Evolutionary conservation across 2,797 vertebrate genomes (phyloP), one percentile per base, ranked within the genome.

Genomic region (Euthynnus affinis): DNA sequence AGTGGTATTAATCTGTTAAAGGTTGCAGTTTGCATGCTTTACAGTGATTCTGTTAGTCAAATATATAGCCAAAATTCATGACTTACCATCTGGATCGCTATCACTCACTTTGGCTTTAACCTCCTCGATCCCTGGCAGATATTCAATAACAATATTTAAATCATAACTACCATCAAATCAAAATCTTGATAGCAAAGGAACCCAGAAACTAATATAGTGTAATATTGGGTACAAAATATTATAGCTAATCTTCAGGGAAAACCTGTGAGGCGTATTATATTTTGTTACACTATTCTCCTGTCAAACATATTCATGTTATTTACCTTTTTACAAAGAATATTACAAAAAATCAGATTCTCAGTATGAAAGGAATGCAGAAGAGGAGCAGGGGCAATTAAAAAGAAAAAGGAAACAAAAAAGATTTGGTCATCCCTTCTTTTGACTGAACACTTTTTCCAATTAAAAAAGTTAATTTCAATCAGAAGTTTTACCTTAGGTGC

Each of bases 1-100:
- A n/a, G 53, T 76, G 65, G 78, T 79, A 89, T 81, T 85, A 68
- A 87, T 90, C 81, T 82, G 64, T 81, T 74, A 78, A 85, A 87
- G 74, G 74, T 67, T 84, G 77, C 59, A 37, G 71, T 88, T 78
- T 88, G 76, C 55, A 71, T 71, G 66, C 65, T 74, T 77, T 74
- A 66, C 61, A 85, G 17, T 69, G 49, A 80, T 27, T 62, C 75
- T 70, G 42, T 53, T 60, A 70, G 71, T 76, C 82, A 75, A 85
- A 27, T 53, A 75, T 15, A 46, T 8, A 64, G 69, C 49, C 62
- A 68, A 34, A 78, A 77, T 76, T 88, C 59, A 89, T 4, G 64
- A 70, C 56, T 73, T 67, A 32, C 85, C 87, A 89, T 90, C 88
- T 91, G 90, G 83, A 51, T 58, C 53, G 25, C 49, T 9, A 29